Evolutionary conservation across 2,113 vertebrate genomes (phyloP), one percentile per base, ranked within the genome.

Genomic region (Dasypus novemcinctus): DNA sequence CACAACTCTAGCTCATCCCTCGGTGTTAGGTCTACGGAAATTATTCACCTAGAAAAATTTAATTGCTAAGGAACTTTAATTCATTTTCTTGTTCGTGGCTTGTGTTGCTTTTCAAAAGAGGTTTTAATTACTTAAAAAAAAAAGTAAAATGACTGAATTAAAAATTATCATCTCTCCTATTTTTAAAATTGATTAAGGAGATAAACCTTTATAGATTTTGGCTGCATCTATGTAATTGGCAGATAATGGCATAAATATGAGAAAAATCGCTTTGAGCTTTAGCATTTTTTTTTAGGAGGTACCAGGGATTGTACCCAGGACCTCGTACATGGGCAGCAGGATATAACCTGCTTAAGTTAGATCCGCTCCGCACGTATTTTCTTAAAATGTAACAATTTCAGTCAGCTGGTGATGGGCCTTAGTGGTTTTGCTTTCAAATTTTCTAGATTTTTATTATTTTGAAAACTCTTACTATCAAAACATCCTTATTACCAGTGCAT

Each of bases 11-110:
- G 89, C 95, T 98, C 98, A 98, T 98, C 93, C 78, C 90, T 94
- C 96, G 97, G 96, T 97, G 91, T 96, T 87, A 93, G 83, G 96
- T 89, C 71, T 92, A 76, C 92, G 96, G 97, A 96, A 96, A 98
- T 97, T 97, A 95, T 98, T 97, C 75, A 97, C 94, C 93, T 97
- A 97, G 95, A 61, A 78, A 95, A 96, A 95, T 97, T 96, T 96
- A 98, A 98, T 96, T 96, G 46, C 91, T 95, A 86, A 97, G 81
- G 38, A 79, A 96, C 96, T 91, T 96, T 90, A 97, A 97, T 96
- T 97, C 21, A 95, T 97, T 98, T 93, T 94, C 63, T 92, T 25
- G 4, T 72, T 88, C 31, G 92, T 78, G 97, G 91, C 6, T 59
- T 75, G 5, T 23, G 33, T 66, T 83, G 10, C 29, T 82, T 93